Conservation (phyloP, 1,140 invertebrate species). For the Halesus radiatus region DNA sequence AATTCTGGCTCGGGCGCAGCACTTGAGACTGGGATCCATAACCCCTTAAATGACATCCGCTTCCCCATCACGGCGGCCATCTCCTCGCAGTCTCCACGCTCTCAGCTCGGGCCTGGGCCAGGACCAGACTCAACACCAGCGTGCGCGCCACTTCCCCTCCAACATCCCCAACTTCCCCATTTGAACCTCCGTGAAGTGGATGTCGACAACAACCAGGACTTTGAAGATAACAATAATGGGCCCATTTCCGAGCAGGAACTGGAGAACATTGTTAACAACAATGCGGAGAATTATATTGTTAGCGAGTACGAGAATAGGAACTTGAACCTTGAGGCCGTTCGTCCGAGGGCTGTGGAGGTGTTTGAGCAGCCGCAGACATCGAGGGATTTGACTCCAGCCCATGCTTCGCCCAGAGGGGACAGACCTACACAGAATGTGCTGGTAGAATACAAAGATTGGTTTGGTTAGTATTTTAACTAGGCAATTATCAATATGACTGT, state of each 20-base stretch:
- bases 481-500: too few relatives aligned
- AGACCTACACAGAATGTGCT: slow-evolving; percentile 7
- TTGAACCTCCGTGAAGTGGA: neutral
- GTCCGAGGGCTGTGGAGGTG: slow-evolving; percentile 27
- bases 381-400: slow-evolving; percentile 29
- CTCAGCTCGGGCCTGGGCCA: neutral
- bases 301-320: slow-evolving; percentile 56
- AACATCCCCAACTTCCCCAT: neutral
- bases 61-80: slow-evolving; percentile 51
- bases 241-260: slow-evolving; percentile 69
- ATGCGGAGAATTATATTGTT: slow-evolving; percentile 67
- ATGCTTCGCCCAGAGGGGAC: slow-evolving; percentile 14
- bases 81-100: slow-evolving; percentile 6
- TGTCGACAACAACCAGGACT: slow-evolving; percentile 62
- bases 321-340: slow-evolving; percentile 34
- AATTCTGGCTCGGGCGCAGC: neutral
- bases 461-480: slow-evolving; percentile 39
- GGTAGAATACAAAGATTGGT: slow-evolving; percentile 50
- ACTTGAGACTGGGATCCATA: slow-evolving; percentile 49
- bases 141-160: too few relatives aligned
- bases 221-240: slow-evolving; percentile 70
- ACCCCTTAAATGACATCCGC: slow-evolving; percentile 49
- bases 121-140: neutral
- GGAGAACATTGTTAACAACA: slow-evolving; percentile 72
- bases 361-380: slow-evolving; percentile 34